Base-by-base conservation (phyloP, 1,140 invertebrate species). In the Triops cancriformis region DNA sequence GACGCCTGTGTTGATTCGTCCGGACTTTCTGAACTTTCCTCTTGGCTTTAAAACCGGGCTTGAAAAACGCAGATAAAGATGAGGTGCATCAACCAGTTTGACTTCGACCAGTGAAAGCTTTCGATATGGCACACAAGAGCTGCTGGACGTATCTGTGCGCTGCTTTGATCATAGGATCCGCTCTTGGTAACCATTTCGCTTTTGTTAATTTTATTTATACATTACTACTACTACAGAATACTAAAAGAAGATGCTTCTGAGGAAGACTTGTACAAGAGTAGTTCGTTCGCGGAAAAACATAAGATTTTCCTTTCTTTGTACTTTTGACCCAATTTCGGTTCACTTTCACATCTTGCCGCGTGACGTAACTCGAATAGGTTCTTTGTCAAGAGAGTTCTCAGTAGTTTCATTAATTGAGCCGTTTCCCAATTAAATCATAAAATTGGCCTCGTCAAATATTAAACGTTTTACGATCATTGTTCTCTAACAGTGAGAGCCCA, bases 401-500 rank as follows among this genome's bases (percentile, higher is more conserved):
- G 31, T 37, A 37, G 31, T 37, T 37, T 37, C 31, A 37, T 37
- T 37, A 37, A 37, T 37, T 4, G 31, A 7, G 31, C 31, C 7
- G 31, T 37, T 37, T 37, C 31, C 31, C 31, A 37, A 37, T 37
- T 37, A 37, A 37, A 37, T 7, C 31, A 37, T 37, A 37, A 37
- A 37, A 37, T 37, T 37, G 31, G 7, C 31, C 7, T 7, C 31
- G 31, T 7, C 72, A 72, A 27, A 45, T 18, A 4, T 76, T 18
- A 45, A 45, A 76, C 12, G 37, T 31, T 9, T 42, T 18, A 76
- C 27, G 41, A n/a, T 51, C 23, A 18, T 76, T 74, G 12, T 45
- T 76, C 27, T 5, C 43, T 74, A 77, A 72, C 27, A 77, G 64
- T 72, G 26, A 31, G 14, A 72, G 74, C 76, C 37, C 72, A 77